phyloP scores from a whole-genome alignment of 2,797 vertebrate genomes.

The Anniella stebbinsi region DNA sequence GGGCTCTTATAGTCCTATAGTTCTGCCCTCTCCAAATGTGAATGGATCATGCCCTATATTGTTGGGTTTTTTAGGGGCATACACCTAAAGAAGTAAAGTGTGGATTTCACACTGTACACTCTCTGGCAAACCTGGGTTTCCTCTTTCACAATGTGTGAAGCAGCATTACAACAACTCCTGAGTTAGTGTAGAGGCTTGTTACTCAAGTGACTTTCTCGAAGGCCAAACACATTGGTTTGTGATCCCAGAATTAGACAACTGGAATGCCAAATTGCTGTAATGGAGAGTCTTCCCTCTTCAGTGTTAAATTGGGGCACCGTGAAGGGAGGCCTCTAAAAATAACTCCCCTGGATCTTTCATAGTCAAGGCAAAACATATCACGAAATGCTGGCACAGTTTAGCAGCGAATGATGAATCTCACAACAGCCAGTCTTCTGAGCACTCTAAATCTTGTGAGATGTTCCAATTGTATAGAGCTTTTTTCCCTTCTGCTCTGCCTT shows the following conservation, averaged over 20 bases:
- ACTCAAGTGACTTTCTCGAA: neutral
- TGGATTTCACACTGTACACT: neutral
- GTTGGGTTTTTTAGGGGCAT: neutral
- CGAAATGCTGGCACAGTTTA: constrained; percentile 15
- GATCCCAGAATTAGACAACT: neutral
- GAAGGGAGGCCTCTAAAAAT: neutral
- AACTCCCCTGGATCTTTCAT: constrained; percentile 14
- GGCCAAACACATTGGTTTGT: constrained; percentile 10
- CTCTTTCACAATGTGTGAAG: neutral
- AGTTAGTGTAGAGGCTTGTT: neutral
- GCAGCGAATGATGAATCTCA: constrained; percentile 26
- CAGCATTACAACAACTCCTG: neutral
- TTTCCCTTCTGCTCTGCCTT: neutral
- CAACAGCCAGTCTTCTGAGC: constrained; percentile 34
- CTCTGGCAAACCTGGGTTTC: neutral
- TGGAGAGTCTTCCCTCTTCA: constrained; percentile 22
- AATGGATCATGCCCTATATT: neutral
- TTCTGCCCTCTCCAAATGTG: neutral
- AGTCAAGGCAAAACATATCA: constrained; percentile 41
- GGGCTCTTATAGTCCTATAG: neutral
- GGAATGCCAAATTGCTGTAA: neutral
- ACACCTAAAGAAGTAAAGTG: neutral
- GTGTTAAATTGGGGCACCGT: neutral
- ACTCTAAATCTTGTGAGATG: constrained; percentile 31
- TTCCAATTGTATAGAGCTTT: constrained; percentile 27